A percentile compares a stretch with the other conserved stretches of the same genome.
Conservation (phyloP, 2,113 vertebrate genomes). For the Nothoprocta perdicaria region DNA sequence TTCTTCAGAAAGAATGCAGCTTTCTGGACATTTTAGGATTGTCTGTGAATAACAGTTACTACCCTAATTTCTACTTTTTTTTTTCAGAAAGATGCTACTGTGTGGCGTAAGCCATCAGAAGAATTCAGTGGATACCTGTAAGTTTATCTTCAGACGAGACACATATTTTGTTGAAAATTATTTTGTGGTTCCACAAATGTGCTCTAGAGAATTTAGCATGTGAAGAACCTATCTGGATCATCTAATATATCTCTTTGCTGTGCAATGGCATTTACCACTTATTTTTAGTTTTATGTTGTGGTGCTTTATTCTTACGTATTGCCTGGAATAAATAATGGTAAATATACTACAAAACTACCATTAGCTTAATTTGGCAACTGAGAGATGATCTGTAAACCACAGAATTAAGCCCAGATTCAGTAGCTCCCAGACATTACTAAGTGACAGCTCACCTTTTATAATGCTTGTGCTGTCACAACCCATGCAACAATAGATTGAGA, state of each 20-base stretch:
- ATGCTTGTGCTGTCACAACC: not conserved
- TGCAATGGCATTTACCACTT: not conserved
- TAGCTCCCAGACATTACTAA: not conserved
- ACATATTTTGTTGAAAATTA: not conserved
- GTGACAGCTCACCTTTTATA: not conserved
- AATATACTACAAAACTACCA: not conserved
- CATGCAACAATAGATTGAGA: not conserved
- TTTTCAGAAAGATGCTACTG: constrained; percentile 84
- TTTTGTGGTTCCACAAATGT: not conserved
- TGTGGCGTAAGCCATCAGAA: constrained; percentile 86
- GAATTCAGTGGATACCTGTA: constrained; percentile 89
- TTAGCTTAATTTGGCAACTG: not conserved
- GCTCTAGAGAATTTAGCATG: not conserved
- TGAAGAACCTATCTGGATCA: not conserved
- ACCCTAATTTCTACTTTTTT: not conserved
- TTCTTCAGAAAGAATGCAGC: not conserved
- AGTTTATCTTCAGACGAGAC: constrained; percentile 59
- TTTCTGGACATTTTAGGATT: not conserved
- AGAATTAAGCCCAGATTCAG: not conserved
- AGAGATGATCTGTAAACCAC: not conserved
- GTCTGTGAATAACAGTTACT: not conserved
- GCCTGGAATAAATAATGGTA: not conserved
- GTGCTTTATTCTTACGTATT: not conserved
- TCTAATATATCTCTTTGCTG: not conserved
- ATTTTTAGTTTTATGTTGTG: not conserved